Evolutionary conservation across 2,113 vertebrate genomes (phyloP), one percentile per base, ranked within the genome.

Genomic region (Hypomesus transpacificus): DNA sequence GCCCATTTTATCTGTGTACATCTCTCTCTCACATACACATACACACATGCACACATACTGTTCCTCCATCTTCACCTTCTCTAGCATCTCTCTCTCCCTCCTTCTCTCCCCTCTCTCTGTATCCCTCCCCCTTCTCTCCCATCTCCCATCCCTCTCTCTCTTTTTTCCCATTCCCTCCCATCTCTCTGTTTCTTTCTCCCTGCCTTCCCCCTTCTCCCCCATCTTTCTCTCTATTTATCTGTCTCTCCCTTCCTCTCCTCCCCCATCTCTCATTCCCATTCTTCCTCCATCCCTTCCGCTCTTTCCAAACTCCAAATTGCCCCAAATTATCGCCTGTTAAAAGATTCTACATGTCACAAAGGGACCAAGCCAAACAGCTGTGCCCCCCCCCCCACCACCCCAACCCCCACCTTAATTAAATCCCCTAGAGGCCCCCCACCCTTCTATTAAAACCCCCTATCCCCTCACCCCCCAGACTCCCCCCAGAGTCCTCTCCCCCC

Each of bases 301-400:
- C 39, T 46, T 46, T 46, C 4, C 31, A 24, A 22, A 17, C 7
- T 63, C 61, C 8, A 39, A 63, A 63, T 63, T 34, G 63, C 31
- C 20, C 3, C 5, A 3, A 65, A 65, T 50, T 50, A 20, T 20
- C 20, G 16, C 39, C 63, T 28, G 63, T 46, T 50, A 21, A 22
- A 65, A 18, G 17, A 50, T 56, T 31, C 59, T 28, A 66, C 4
- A 4, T 31, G 53, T 24, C 53, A 60, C 24, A 21, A 26, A 60
- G 66, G 34, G 1, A 54, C 34, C 52, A 54, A 66, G n/a, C 68
- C 24, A 21, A 76, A 31, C 74, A 76, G 74, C 68, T 71, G 69
- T 39, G 69, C 17, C 16, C 3, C 21, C 59, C 26, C 34, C 39
- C 53, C 62, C 53, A 57, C 52, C 53, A 34, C 31, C 31, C 24